Conservation (phyloP, 2,888 invertebrate species). For the Dascillus cervinus region DNA sequence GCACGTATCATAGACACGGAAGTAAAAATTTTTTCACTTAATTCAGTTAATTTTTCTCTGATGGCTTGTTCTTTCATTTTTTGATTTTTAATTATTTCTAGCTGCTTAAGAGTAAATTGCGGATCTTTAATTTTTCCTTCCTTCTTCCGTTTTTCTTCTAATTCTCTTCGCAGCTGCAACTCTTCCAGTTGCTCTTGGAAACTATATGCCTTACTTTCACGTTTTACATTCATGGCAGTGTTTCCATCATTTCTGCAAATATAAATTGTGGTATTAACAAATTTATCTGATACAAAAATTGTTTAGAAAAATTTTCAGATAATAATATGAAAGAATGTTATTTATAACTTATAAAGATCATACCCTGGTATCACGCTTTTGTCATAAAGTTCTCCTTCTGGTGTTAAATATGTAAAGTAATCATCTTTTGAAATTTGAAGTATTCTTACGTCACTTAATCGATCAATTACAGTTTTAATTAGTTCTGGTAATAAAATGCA, state of each 20-base stretch:
- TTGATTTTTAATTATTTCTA: slow-evolving; percentile 82
- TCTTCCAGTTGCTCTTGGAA: slow-evolving; percentile 96
- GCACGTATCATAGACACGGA: slow-evolving; percentile 45
- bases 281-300: no score
- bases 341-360: no score
- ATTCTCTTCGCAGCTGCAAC: slow-evolving; percentile 80
- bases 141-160: slow-evolving; percentile 78
- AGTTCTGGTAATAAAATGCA: slow-evolving; percentile 58
- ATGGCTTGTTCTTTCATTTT: slow-evolving; percentile 76
- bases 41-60: slow-evolving; percentile 57
- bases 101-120: slow-evolving; percentile 78
- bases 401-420: slow-evolving; percentile 72
- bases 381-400: slow-evolving; percentile 87
- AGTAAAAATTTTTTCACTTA: slow-evolving; percentile 39
- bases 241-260: slow-evolving; percentile 44
- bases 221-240: slow-evolving; percentile 70
- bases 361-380: slow-evolving; percentile 68
- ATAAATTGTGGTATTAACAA: no score
- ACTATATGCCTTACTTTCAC: slow-evolving; percentile 94
- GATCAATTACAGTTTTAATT: slow-evolving; percentile 51
- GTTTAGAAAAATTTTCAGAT: background rate
- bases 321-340: slow-evolving; percentile 1
- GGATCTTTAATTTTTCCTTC: slow-evolving; percentile 68
- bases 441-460: slow-evolving; percentile 59
- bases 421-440: slow-evolving; percentile 69